Base-by-base conservation (phyloP, 1,140 invertebrate genomes). In the Akabosia matsudoensis region DNA sequence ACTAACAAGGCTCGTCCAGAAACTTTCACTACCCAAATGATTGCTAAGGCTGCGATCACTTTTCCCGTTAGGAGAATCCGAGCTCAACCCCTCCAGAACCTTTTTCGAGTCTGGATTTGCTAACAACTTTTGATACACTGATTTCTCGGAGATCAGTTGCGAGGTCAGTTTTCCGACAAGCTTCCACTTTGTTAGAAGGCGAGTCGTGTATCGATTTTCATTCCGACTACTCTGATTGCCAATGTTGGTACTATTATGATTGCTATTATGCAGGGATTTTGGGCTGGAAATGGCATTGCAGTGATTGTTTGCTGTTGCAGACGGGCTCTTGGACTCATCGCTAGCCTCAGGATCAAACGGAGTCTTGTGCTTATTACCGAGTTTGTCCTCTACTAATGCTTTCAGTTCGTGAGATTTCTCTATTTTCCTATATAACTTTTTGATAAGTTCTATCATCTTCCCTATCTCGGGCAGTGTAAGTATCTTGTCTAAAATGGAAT, bases 11-110 rank as follows among this genome's bases (percentile, higher is more conserved):
- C 61, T 67, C 10, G 30, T 31, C 61, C 61, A 67, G 31, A 67
- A 67, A 67, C 61, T 67, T 67, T 67, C 61, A 67, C 61, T 67
- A 67, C 61, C n/a, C 28, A 67, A 67, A 67, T 67, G 61, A 67
- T 67, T 67, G 31, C 61, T 67, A 67, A 67, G 61, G 61, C 61
- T 31, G 24, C 61, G 61, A 67, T 67, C 61, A 31, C 61, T 67
- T 31, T 67, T 67, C 24, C 61, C 61, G n/a, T 4, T 61, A 30
- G 61, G 61, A 7, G 61, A 67, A 30, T 67, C 61, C 10, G 61
- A 67, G 54, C 54, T 61, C 2, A 67, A 4, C 7, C 61, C 61
- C 7, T 67, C 61, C n/a, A 67, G 28, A 28, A 67, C 28, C 61
- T 67, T 67, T 67, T 67, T 67, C 24, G 61, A 28, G 4, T 67